phyloP scores from a whole-genome alignment of 2,113 vertebrate genomes.

The Pollimyrus isidori region DNA sequence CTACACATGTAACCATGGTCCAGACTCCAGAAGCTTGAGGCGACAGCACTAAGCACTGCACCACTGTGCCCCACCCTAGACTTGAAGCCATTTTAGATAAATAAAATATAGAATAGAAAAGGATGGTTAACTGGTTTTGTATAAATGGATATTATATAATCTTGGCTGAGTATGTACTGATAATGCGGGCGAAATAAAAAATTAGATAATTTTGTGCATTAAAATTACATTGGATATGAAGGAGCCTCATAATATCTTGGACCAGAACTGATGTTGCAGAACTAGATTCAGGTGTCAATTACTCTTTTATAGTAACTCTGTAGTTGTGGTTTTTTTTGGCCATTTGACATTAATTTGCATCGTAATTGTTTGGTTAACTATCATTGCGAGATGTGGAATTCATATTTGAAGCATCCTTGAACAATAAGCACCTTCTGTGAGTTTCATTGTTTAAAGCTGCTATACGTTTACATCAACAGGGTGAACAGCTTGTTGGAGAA shows the following conservation, averaged over 20 bases:
- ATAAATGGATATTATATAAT: not conserved
- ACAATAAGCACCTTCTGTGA: not conserved
- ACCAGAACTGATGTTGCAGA: not conserved
- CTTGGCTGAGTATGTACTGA: not conserved
- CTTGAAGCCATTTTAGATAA: not conserved
- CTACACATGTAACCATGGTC: no score
- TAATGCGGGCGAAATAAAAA: not conserved
- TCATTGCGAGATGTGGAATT: not conserved
- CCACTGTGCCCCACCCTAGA: no score
- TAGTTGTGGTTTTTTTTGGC: not conserved
- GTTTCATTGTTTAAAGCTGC: not conserved
- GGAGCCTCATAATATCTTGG: not conserved
- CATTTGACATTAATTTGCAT: not conserved
- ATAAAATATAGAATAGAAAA: not conserved
- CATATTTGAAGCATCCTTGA: not conserved
- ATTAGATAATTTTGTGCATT: not conserved
- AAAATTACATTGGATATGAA: not conserved
- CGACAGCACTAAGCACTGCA: no score
- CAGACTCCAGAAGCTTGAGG: no score
- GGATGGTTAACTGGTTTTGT: not conserved
- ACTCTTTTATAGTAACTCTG: not conserved
- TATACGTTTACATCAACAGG: not conserved
- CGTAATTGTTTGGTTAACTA: not conserved
- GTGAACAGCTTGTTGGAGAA: constrained; percentile 8
- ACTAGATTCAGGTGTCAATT: not conserved